Evolutionary conservation across 2,888 invertebrate species (phyloP), one percentile per base, ranked within the genome.

Genomic region (Margaritifera margaritifera): DNA sequence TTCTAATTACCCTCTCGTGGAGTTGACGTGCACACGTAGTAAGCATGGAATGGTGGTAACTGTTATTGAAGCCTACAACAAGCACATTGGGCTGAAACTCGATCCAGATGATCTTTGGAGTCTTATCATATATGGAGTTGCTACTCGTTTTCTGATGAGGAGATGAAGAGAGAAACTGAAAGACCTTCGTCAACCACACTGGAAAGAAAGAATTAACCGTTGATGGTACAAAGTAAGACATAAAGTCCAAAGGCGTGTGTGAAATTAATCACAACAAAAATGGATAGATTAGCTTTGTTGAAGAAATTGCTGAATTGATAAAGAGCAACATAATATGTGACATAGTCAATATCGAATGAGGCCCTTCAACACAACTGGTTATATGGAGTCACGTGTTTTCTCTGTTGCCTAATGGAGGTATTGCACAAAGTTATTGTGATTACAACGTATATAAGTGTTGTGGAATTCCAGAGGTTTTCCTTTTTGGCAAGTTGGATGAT

Each of bases 21-120:
- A n/a, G n/a, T n/a, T n/a, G n/a, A n/a, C n/a, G n/a, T n/a, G n/a
- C n/a, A n/a, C n/a, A n/a, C n/a, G n/a, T n/a, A n/a, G n/a, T n/a
- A 25, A 25, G n/a, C 50, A 62, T 50, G 62, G 52, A 22, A 3
- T 50, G 20, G n/a, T 61, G 20, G 61, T n/a, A 57, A 57, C 57
- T 11, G 57, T 57, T 8, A 24, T 22, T 11, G 57, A 57, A 57
- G 22, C 18, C n/a, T 57, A 57, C 57, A 57, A 57, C 57, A 57
- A 8, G 22, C 57, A 57, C 57, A 8, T 57, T 24, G 57, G 22
- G 15, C 57, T 57, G 22, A 24, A 57, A n/a, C 22, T 57, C 22
- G 24, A 24, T n/a, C 22, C 57, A 8, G 57, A 57, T 22, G 57
- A 57, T 57, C 24, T 57, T 24, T 57, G 57, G 57, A 57, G 11